Evolutionary conservation across 92 coral and sea anemone species (phyloP), one percentile per base, ranked within the genome.

Genomic region (Umimayanthus chanpuru): DNA sequence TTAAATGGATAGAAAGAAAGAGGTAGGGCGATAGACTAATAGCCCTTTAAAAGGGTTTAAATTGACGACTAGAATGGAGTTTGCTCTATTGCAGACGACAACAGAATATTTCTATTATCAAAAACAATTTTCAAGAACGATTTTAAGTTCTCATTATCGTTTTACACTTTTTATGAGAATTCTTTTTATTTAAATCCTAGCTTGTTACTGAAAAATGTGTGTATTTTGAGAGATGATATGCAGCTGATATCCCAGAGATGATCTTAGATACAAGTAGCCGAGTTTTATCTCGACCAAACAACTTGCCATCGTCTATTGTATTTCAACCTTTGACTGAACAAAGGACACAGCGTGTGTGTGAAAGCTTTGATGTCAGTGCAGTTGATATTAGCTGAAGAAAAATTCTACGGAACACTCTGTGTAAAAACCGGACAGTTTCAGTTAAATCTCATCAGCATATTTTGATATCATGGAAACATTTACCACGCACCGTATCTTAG

Each of bases 1-100:
- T 61, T 61, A 16, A 82, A 82, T 82, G 86, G 76, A 82, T 58
- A 82, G 4, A 43, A 82, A 67, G 65, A 82, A 82, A 68, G 55
- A 66, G 86, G 86, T 82, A 82, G 10, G 86, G 44, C 38, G 21
- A 36, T 73, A 16, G 26, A 61, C 7, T 40, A 73, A 73, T 73
- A 32, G 78, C 21, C 25, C 2, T 15, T 81, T 9, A 65, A 81
- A 15, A 2, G 11, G 43, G 8, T 23, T 73, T 21, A 32, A 32
- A 32, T 73, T 73, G 23, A 32, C 1, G 15, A 36, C n/a, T 73
- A 71, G 30, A 73, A 36, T 73, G 43, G 43, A 73, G 47, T 15
- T 36, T 2, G 44, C n/a, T 73, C 25, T 36, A 32, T 36, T 73
- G 78, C n/a, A 14, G 10, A 30, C 11, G 40, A 32, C 23, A 23